These are phyloP conservation scores for Noctua comes DNA, from an alignment of 2,888 invertebrate species.

Conservation along the genomic window DNA sequence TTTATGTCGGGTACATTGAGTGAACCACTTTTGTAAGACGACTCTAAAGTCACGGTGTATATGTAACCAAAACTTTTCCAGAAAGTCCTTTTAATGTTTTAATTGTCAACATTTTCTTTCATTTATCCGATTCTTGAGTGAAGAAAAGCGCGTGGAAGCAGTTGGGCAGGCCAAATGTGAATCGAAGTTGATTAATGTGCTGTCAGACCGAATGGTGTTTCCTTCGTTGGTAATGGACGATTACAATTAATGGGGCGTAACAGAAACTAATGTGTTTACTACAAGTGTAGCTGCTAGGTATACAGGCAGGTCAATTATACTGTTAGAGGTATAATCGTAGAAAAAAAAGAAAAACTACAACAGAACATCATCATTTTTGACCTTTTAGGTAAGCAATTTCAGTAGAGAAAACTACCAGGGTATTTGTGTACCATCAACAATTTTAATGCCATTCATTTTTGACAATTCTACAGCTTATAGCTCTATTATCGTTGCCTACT, in stretches of 20 bases:
- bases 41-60: too few relatives aligned
- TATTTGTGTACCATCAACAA: not conserved
- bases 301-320: not conserved
- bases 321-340: not conserved
- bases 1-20: too few relatives aligned
- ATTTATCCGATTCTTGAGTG: not conserved
- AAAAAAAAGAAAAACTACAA: not conserved
- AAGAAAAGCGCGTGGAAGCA: not conserved
- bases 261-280: constrained; percentile 30
- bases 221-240: constrained; percentile 6
- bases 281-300: not conserved
- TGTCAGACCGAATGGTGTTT: constrained; percentile 26
- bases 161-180: not conserved
- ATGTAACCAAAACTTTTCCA: too few relatives aligned
- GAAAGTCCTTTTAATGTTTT: not conserved
- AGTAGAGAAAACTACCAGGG: not conserved
- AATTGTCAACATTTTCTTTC: not conserved
- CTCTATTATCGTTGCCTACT: too few relatives aligned
- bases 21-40: too few relatives aligned
- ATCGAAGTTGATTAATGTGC: constrained; percentile 40
- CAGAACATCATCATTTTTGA: not conserved
- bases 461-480: too few relatives aligned
- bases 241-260: constrained; percentile 36
- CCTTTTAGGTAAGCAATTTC: not conserved
- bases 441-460: too few relatives aligned